Evolutionary conservation across 2,888 invertebrate genomes (phyloP), one percentile per base, ranked within the genome.

Genomic region (Caenorhabditis angaria): DNA sequence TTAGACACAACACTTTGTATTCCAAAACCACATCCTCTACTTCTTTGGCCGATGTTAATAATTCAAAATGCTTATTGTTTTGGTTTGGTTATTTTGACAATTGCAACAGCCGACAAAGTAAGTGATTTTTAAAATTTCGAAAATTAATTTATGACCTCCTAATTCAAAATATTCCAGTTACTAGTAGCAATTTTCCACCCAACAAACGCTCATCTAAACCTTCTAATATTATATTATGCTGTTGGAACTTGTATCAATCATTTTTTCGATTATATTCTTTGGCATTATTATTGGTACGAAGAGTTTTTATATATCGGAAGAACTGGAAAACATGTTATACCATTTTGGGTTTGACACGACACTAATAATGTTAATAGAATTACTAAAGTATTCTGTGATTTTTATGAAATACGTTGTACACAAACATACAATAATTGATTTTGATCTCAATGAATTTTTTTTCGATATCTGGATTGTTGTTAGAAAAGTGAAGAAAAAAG

Each of bases 61-160:
- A 81, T 83, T 71, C 82, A 85, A 65, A 84, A 82, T 63, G 77
- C 83, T 8, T 85, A 85, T 67, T 83, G 82, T 54, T 83, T 85
- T 57, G 85, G 85, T 2, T 56, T 85, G 25, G 80, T 84, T 12
- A 83, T 85, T 70, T 71, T 85, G 25, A 82, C 84, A 8, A 83
- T 84, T 22, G 85, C 84, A 10, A 85, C 82, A 8, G 76, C 76
- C 27, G 75, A 69, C 56, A 71, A 71, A 69, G 71, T 71, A 47
- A 28, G 32, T 8, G 32, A 32, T 32, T 32, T 32, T 12, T 8
- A 12, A 32, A 12, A 12, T 32, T 12, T 8, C 32, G 32, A 32
- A 32, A 32, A 12, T 32, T 32, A 32, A 32, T 32, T 32, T 32
- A 32, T n/a, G n/a, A n/a, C n/a, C n/a, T n/a, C n/a, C n/a, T n/a